Percentiles rank a stretch among this genome's conserved stretches.
These are phyloP conservation scores for Sycobia sp. DNA, from an alignment of 1,140 invertebrate species.

Conservation along the genomic window DNA sequence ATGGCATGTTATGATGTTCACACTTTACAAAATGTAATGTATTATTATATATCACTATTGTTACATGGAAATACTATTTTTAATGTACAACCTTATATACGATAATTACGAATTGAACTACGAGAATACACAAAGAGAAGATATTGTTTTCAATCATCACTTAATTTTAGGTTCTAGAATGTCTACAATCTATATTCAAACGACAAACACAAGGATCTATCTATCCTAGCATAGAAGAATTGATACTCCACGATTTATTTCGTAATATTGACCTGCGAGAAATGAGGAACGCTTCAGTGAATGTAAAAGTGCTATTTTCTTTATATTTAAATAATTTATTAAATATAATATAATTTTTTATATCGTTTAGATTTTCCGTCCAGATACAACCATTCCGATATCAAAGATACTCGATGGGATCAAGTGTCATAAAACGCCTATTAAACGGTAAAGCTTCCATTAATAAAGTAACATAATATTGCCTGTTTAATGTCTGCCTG, in stretches of 20 bases:
- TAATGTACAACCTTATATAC: too few relatives aligned
- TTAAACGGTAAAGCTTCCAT: slow-evolving; percentile 47
- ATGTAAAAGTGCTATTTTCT: slow-evolving; percentile 52
- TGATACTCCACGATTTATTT: slow-evolving; percentile 82
- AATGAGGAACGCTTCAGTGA: slow-evolving; percentile 70
- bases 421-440: slow-evolving; percentile 50
- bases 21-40: too few relatives aligned
- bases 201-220: slow-evolving; percentile 59
- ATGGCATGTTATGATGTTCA: too few relatives aligned
- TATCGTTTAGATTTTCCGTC: slow-evolving; percentile 56
- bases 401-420: slow-evolving; percentile 57
- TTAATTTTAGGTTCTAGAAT: slow-evolving; percentile 71
- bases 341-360: slow-evolving; percentile 21
- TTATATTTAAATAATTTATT: slow-evolving; percentile 7
- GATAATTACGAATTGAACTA: too few relatives aligned
- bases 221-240: slow-evolving; percentile 76
- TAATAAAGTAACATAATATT: neutral
- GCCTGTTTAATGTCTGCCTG: slow-evolving; percentile 14
- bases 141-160: too few relatives aligned
- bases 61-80: too few relatives aligned
- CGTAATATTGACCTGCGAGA: slow-evolving; percentile 86
- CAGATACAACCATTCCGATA: slow-evolving; percentile 54
- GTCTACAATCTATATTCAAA: slow-evolving; percentile 82
- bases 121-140: too few relatives aligned
- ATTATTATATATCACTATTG: too few relatives aligned